Base-by-base conservation (phyloP, 1,140 invertebrate genomes). In the Ganaspis sp. region DNA sequence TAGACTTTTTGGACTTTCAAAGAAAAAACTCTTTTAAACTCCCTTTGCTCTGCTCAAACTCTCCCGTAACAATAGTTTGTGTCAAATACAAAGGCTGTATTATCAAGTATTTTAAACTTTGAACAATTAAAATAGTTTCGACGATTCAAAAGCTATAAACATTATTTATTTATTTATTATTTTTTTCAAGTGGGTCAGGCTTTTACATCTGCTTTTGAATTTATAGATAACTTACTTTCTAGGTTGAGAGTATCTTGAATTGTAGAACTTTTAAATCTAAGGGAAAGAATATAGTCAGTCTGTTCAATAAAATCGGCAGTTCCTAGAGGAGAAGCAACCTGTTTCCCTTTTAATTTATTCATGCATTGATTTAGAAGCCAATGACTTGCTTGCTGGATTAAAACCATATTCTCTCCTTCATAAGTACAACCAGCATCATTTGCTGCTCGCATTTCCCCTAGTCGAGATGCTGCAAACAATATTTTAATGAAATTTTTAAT, bases 331-430 rank as follows among this genome's bases (percentile, higher is more conserved):
- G 94, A 94, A 54, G 87, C 85, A 9, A 93, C 83, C 5, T 84
- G 69, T 49, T 85, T 81, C 54, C 93, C 91, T 19, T 89, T 85
- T 0, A 92, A 78, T 5, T 92, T 87, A 38, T 89, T 90, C 2
- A 85, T 77, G 92, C 93, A 95, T 82, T 96, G 93, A 40, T 92
- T 92, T 38, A 98, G 84, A 49, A 98, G 91, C 95, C 96, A 97
- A 89, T 99, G 99, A 87, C 96, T 97, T 0, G 97, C 95, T 92
- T 99, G 98, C 87, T 99, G 98, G 9, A 97, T 93, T 6, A 99
- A 92, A 45, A 99, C 97, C 90, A 98, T 98, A 91, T 98, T 98
- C 89, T 99, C 98, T 5, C 98, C 98, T 92, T 99, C 98, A 85
- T 98, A 99, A 0, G 98, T 99, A 81, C 95, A 96, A 82, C 96